phyloP scores from a whole-genome alignment of 2,113 vertebrate genomes.

The Gadus macrocephalus region DNA sequence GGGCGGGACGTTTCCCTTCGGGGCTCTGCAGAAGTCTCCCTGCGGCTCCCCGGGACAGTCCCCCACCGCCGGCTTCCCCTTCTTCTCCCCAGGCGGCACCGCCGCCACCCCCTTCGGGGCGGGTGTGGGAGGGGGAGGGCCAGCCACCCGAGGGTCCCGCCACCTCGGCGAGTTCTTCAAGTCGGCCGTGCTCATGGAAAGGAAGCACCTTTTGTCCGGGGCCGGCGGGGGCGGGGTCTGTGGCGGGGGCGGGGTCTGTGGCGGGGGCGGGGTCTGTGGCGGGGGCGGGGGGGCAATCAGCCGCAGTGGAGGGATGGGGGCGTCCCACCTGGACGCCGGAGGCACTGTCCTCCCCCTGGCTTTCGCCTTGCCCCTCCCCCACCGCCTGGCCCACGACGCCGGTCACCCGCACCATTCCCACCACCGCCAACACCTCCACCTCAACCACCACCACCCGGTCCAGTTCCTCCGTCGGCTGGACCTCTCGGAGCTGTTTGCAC shows the following conservation, averaged over 20 bases:
- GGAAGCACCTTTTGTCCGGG: constrained; percentile 77
- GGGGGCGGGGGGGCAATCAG: constrained; percentile 57
- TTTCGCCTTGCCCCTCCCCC: constrained; percentile 69
- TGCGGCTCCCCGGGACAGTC: constrained; percentile 90
- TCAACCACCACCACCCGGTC: constrained; percentile 71
- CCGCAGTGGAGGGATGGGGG: constrained; percentile 67
- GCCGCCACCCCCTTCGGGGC: constrained; percentile 65
- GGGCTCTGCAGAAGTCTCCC: constrained; percentile 75
- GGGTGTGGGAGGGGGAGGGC: constrained; percentile 31
- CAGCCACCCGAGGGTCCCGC: constrained; percentile 81
- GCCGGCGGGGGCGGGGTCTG: background rate
- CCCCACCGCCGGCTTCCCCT: constrained; percentile 84
- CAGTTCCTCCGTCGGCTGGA: constrained; percentile 94
- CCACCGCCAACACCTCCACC: constrained; percentile 68
- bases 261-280: background rate
- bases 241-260: constrained; percentile 33
- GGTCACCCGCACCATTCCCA: constrained; percentile 32
- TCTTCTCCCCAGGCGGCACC: constrained; percentile 62
- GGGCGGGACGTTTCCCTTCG: constrained; percentile 51
- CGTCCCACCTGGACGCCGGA: constrained; percentile 77
- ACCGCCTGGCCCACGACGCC: constrained; percentile 75
- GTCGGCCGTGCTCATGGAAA: constrained; percentile 90
- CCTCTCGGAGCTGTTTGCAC: constrained; percentile 92
- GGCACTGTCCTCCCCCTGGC: constrained; percentile 69
- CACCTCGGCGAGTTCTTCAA: constrained; percentile 95